Base-by-base conservation (phyloP, 2,888 invertebrate species). In the Danaus chrysippus region DNA sequence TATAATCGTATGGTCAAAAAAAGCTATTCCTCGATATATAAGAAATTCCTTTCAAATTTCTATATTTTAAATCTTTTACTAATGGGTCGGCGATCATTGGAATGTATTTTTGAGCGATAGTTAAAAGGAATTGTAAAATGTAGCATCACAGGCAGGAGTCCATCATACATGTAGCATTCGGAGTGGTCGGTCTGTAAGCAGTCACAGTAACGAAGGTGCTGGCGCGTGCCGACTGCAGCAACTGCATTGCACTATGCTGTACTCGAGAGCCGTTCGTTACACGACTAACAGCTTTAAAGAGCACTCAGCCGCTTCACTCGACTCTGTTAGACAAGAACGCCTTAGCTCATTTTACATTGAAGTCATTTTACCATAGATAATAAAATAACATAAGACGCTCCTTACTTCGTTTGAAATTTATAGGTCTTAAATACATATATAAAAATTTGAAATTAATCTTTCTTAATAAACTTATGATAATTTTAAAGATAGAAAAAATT, bases 221-320 rank as follows among this genome's bases (percentile, higher is more conserved):
- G 79, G 81, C 82, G 79, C 83, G 83, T 81, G 84, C 82, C 79
- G 78, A 70, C 77, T 72, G 77, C 71, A 75, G 72, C 77, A 61
- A 68, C 68, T 71, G 68, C 68, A 68, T 65, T 75, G 74, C 77
- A 76, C 73, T 75, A 75, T 71, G 71, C 76, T 75, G 78, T 77
- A 76, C 82, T 85, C 80, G 77, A 85, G 83, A 76, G 80, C 73
- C 83, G 83, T 87, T 89, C 86, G 86, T 87, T 88, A 87, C 83
- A 79, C 82, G 83, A 83, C 81, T 83, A 82, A 83, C 81, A 81
- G 83, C 82, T 81, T 73, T 79, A 73, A 77, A 89, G 88, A 80
- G 86, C 85, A 77, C 87, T 87, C 81, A 75, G 75, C 79, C 76
- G 79, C 80, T 77, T 81, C 78, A 78, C 81, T 77, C 82, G 81